Conservation (phyloP, 2,888 invertebrate species). For the Parochlus steinenii region DNA sequence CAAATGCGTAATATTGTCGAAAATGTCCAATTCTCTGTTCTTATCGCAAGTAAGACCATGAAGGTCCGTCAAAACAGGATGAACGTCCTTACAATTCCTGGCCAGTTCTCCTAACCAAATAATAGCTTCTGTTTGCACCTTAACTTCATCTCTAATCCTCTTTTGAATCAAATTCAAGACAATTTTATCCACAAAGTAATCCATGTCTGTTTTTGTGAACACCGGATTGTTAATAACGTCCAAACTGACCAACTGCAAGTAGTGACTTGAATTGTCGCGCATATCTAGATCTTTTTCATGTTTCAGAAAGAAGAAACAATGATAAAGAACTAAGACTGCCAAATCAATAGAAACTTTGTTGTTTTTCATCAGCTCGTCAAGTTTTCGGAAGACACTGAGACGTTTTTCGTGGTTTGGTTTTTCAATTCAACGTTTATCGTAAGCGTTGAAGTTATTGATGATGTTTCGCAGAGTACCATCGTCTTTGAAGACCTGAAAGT, state of each 20-base stretch:
- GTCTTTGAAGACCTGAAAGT: constrained; percentile 21
- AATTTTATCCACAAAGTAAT: constrained; percentile 53
- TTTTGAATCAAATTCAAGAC: constrained; percentile 54
- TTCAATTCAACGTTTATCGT: constrained; percentile 75
- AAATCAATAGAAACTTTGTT: constrained; percentile 42
- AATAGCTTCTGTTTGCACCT: constrained; percentile 62
- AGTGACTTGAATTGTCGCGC: constrained; percentile 57
- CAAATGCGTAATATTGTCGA: constrained; percentile 78
- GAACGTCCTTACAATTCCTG: constrained; percentile 49
- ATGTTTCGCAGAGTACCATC: constrained; percentile 35
- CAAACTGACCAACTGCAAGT: constrained; percentile 51
- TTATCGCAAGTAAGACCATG: constrained; percentile 45
- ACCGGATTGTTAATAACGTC: constrained; percentile 40
- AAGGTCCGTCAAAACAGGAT: constrained; percentile 55
- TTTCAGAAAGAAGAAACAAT: constrained; percentile 61
- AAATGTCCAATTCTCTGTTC: constrained; percentile 84
- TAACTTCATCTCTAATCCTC: constrained; percentile 54
- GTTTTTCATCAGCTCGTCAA: constrained; percentile 37
- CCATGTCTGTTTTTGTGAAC: constrained; percentile 36
- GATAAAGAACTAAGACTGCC: constrained; percentile 60
- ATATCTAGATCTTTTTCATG: constrained; percentile 72
- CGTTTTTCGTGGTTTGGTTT: constrained; percentile 82
- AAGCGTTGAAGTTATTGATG: constrained; percentile 63
- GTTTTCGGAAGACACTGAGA: constrained; percentile 56
- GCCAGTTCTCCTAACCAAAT: constrained; percentile 59